These are phyloP conservation scores for Sitophilus oryzae DNA, from an alignment of 1,140 invertebrate genomes.

Conservation along the genomic window DNA sequence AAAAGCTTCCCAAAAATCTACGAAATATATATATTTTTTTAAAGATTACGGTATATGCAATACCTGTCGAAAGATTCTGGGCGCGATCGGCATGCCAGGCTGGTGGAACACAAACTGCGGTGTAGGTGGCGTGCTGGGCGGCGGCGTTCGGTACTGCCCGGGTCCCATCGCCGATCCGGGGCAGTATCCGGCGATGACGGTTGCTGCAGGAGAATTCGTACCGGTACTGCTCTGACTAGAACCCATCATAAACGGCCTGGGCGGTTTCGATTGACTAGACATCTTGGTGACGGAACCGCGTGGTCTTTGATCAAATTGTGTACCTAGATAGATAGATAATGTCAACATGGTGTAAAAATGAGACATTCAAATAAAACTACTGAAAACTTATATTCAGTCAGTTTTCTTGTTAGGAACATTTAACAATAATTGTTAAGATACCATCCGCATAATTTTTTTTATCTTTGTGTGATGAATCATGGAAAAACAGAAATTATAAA, in stretches of 20 bases:
- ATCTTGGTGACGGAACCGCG: slow-evolving; percentile 6
- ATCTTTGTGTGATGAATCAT: no score
- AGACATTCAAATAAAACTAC: no score
- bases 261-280: slow-evolving; percentile 5
- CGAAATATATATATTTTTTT: no score
- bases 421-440: no score
- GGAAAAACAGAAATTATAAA: no score
- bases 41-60: no score
- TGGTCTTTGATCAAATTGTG: slow-evolving; percentile 14
- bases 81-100: slow-evolving; percentile 24
- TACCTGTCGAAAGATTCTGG: slow-evolving; percentile 39
- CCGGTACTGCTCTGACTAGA: slow-evolving; percentile 41
- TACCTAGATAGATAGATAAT: slow-evolving; percentile 7
- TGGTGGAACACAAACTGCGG: slow-evolving; percentile 28
- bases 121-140: slow-evolving; percentile 38
- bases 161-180: slow-evolving; percentile 19
- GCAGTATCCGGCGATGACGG: slow-evolving; percentile 36
- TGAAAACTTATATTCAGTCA: no score
- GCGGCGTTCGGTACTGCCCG: slow-evolving; percentile 30
- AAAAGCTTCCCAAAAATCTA: no score
- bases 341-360: no score
- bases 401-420: no score
- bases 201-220: slow-evolving; percentile 39
- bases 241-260: slow-evolving; percentile 27
- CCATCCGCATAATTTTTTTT: no score